These are phyloP conservation scores for Synaphobranchus kaupii DNA, from an alignment of 2,797 vertebrate species.

Conservation along the genomic window DNA sequence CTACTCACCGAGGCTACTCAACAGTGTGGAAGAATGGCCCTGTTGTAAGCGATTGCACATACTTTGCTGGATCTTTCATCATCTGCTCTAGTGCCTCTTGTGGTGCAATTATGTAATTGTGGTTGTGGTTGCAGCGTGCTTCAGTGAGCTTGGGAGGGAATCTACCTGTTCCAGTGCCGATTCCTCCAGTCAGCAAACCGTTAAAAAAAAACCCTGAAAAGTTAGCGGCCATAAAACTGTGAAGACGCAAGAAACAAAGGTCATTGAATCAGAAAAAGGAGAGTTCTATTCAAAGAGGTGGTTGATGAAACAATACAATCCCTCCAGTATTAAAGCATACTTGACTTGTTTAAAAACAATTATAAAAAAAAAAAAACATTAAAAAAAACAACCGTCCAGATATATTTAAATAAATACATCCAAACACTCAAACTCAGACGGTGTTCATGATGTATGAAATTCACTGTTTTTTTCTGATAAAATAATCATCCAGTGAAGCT, in stretches of 20 bases:
- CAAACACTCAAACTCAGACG: neutral
- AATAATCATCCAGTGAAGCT: neutral
- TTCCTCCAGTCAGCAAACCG: neutral
- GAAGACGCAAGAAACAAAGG: neutral
- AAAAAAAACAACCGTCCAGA: neutral
- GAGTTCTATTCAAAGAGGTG: neutral
- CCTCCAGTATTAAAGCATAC: neutral
- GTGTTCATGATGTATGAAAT: neutral
- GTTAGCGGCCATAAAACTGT: neutral
- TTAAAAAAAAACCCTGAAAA: neutral
- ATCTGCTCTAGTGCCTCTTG: neutral
- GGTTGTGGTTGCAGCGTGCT: neutral
- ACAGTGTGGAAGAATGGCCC: no score
- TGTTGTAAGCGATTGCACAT: neutral
- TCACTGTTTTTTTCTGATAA: neutral
- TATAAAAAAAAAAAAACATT: neutral
- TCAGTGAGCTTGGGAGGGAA: neutral
- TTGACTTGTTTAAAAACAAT: neutral
- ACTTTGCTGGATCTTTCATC: neutral
- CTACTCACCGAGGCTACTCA: no score
- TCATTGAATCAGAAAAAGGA: neutral
- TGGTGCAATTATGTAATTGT: neutral
- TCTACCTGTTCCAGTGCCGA: neutral
- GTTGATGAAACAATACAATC: neutral
- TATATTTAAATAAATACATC: slow-evolving; percentile 10